Conservation (phyloP, 1,140 invertebrate species). For the Drusus annulatus region DNA sequence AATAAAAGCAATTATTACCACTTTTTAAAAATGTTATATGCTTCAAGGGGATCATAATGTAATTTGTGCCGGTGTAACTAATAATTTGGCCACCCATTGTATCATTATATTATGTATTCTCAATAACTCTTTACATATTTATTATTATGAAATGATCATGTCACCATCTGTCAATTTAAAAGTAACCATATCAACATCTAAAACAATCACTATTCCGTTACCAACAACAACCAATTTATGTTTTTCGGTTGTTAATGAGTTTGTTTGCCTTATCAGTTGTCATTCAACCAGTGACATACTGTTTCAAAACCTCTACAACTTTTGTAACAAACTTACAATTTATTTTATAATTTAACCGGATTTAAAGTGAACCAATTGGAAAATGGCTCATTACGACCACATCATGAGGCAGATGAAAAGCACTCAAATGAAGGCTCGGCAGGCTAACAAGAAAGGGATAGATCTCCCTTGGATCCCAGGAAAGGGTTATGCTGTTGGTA, state of each 20-base stretch:
- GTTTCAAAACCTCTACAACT: neutral
- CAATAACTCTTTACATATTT: no score
- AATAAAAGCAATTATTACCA: no score
- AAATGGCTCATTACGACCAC: slow-evolving; percentile 18
- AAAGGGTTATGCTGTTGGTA: slow-evolving; percentile 12
- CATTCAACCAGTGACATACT: neutral
- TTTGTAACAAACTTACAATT: no score
- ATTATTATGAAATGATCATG: no score
- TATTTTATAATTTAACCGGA: neutral
- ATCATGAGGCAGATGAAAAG: slow-evolving; percentile 20
- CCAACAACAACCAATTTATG: neutral
- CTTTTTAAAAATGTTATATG: no score
- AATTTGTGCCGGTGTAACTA: no score
- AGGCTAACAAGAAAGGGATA: slow-evolving; percentile 11
- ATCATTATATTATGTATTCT: no score
- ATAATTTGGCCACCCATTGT: no score
- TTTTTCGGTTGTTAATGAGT: neutral
- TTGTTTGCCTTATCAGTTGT: slow-evolving; percentile 21
- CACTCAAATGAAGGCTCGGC: neutral
- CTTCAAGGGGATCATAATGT: no score
- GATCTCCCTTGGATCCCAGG: slow-evolving; percentile 36
- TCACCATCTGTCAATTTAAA: no score
- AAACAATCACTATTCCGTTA: neutral
- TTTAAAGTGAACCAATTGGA: neutral
- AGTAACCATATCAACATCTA: no score